A percentile compares a stretch with the other conserved stretches of the same genome.
These are phyloP conservation scores for Aphis craccivora DNA, from an alignment of 1,140 invertebrate species.

Conservation along the genomic window DNA sequence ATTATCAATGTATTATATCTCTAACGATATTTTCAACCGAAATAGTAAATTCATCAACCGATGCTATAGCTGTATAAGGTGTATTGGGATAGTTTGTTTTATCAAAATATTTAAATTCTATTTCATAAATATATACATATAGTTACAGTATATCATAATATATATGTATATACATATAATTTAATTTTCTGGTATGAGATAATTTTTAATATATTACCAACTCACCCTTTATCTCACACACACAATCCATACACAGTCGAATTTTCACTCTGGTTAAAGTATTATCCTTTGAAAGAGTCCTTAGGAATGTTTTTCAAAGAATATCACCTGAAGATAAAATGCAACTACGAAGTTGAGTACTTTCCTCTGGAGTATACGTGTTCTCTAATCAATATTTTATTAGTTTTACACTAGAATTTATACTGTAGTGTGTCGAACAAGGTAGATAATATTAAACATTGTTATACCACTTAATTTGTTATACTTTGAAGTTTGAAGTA, in stretches of 20 bases:
- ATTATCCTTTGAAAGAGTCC: background rate
- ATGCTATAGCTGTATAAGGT: background rate
- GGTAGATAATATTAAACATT: background rate
- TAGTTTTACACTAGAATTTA: background rate
- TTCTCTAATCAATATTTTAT: slow-evolving; percentile 22
- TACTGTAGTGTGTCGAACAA: background rate
- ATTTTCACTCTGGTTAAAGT: background rate
- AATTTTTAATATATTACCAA: background rate
- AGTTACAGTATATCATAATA: too few relatives aligned
- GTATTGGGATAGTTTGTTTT: background rate
- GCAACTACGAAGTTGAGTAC: background rate
- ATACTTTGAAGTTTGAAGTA: slow-evolving; percentile 8
- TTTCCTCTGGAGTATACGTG: background rate
- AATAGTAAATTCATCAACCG: background rate
- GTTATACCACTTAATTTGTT: background rate
- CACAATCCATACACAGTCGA: background rate
- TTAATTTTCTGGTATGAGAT: background rate
- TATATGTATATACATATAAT: background rate
- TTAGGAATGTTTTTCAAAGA: background rate
- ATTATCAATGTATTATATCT: background rate
- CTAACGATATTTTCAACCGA: background rate
- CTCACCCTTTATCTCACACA: background rate
- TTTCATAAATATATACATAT: background rate
- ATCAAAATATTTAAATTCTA: background rate
- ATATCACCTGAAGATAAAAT: background rate